Evolutionary conservation across 2,797 vertebrate species (phyloP).

Genomic region (Nannoperca obscura): DNA sequence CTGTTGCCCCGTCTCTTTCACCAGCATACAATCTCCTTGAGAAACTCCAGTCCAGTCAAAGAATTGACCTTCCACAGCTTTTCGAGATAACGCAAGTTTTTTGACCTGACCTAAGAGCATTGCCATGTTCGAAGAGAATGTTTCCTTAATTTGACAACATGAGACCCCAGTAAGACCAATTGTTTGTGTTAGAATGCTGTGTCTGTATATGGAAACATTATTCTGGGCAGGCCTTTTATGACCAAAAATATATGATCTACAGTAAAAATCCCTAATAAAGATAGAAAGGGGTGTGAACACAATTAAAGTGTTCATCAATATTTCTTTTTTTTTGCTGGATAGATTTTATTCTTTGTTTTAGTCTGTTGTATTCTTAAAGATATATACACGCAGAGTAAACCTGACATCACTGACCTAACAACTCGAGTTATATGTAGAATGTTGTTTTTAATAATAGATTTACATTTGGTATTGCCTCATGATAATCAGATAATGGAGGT

Average conservation of each 20-base stretch:
- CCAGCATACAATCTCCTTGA: slow-evolving; percentile 11
- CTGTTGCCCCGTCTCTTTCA: background rate
- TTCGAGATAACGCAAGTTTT: slow-evolving; percentile 39
- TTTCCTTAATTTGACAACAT: slow-evolving; percentile 36
- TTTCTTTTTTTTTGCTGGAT: background rate
- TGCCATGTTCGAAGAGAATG: slow-evolving; percentile 45
- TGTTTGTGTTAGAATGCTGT: slow-evolving; percentile 38
- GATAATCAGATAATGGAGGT: background rate
- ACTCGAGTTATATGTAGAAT: background rate
- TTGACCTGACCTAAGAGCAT: slow-evolving; percentile 29
- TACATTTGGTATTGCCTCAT: background rate
- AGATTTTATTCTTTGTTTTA: background rate
- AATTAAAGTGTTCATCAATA: background rate
- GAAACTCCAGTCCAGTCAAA: slow-evolving; percentile 27
- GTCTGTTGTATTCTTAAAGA: background rate
- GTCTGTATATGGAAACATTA: slow-evolving; percentile 37
- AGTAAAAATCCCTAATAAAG: background rate
- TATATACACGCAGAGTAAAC: background rate
- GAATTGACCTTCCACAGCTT: slow-evolving; percentile 3
- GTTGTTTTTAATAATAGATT: background rate
- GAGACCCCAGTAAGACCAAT: slow-evolving; percentile 4
- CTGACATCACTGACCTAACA: background rate
- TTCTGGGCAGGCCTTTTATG: slow-evolving; percentile 39
- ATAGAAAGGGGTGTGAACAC: background rate
- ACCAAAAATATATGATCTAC: slow-evolving; percentile 20